Base-by-base conservation (phyloP, 2,888 invertebrate species). In the Acrocera orbiculus region DNA sequence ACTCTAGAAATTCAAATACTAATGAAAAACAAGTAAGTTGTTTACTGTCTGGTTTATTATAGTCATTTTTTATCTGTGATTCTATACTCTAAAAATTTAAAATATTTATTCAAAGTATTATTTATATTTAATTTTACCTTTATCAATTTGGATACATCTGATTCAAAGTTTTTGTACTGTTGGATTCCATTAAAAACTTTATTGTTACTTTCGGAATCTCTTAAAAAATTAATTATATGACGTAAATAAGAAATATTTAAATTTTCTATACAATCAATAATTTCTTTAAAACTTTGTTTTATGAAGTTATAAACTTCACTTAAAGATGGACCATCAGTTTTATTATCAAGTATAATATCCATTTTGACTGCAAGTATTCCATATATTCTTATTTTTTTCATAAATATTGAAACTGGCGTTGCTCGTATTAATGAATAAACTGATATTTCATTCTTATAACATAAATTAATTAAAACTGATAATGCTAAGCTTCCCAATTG, bases 391-490 rank as follows among this genome's bases (percentile, higher is more conserved):
- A 58, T 57, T 30, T 50, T 48, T 0, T 49, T 42, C 17, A 52
- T 52, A 23, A 58, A 58, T 20, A 46, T 50, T 6, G 56, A 53
- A 7, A 54, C 49, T 33, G 81, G 76, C 0, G 80, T 70, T 5
- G 71, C 71, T 40, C 76, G 67, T 62, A 78, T 70, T 19, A 83
- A 59, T 0, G 75, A 69, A 47, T 80, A 77, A 25, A 80, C 66
- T 0, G 77, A 79, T 1, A 78, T 73, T 37, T 77, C 57, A 53
- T 83, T 83, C 42, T 76, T 77, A 48, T 80, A 78, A 52, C 81
- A 82, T 4, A 83, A 57, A 61, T 83, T 83, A 1, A 80, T 77
- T 1, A 83, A 55, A 10, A 82, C 72, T 0, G 78, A 76, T 1
- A 83, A 59, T 0, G 73, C 66, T 28, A 71, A 50, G 20, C 58